Base-by-base conservation (phyloP, 2,113 vertebrate species). In the Pontoporia blainvillei region DNA sequence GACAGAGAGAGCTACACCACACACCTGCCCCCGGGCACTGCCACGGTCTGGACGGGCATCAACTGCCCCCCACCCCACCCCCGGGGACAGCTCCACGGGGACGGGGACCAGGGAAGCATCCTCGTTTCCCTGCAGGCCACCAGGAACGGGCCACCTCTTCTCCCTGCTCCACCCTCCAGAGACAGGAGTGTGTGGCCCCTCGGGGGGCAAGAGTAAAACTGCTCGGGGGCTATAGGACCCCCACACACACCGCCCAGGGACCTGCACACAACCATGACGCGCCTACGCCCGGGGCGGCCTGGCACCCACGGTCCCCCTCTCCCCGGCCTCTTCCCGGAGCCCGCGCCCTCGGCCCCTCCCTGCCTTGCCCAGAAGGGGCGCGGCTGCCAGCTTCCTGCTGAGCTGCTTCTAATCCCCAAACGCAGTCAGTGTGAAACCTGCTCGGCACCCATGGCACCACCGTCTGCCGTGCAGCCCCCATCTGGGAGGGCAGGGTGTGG, bases 401-500 rank as follows among this genome's bases (percentile, higher is more conserved):
- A 36, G 34, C 5, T 0, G 3, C 36, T 5, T 36, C 66, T 52
- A 3, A 49, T 8, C 78, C 79, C 54, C 72, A 15, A 8, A n/a
- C 86, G 4, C 59, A 5, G 57, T 23, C 39, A 0, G 25, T 3
- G 2, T 0, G 17, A 23, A 34, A 25, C 62, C 87, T 5, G 44
- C 52, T 59, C 20, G 7, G 15, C 23, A 8, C 73, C n/a, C 83
- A 34, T 3, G 18, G 36, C 21, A 34, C 31, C 3, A 1, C 54
- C 54, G 2, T 13, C 59, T 2, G 3, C 34, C 46, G 8, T 6
- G 23, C 18, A 6, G 93, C 46, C n/a, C 27, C 81, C 10, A 4
- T 36, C 36, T 46, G 8, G 17, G 3, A n/a, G 84, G 46, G 23
- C 27, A 0, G 8, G 3, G 4, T 0, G 0, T 4, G 0, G 36